Base-by-base conservation (phyloP, 2,113 vertebrate species). In the Morone saxatilis region DNA sequence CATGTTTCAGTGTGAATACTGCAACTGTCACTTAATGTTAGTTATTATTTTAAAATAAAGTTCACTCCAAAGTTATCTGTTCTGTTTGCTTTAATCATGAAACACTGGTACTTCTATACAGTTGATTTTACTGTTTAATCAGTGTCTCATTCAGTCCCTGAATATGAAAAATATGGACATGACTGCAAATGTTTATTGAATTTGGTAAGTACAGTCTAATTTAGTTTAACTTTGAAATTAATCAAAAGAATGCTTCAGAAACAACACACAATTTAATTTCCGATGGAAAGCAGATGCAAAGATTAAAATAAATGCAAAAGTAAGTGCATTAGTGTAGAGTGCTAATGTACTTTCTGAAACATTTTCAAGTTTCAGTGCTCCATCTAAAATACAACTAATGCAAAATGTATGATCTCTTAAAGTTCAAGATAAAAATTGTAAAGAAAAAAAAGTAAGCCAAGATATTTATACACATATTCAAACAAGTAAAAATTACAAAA, bases 271-370 rank as follows among this genome's bases (percentile, higher is more conserved):
- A 31, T 31, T 31, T 31, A 2, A 31, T 31, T 31, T 31, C 3
- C 31, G 43, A 67, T 67, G 10, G n/a, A 14, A n/a, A 67, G 40
- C 51, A 59, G 25, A 59, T 77, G 53, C 41, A 36, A 71, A 53
- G 40, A 71, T 17, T 45, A 10, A 9, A 67, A 47, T 4, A n/a
- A 62, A 57, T 25, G 20, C 38, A 5, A 63, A 43, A n/a, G 20
- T n/a, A 17, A 17, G 22, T 43, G 67, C 25, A 57, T 48, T 38
- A 54, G 36, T 51, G 56, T 6, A 56, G 38, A 38, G 48, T 20
- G 48, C 10, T 10, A 22, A 45, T 20, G 36, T 45, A 20, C 2
- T 11, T 16, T 53, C 17, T 67, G 14, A 69, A 48, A 48, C 17
- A 13, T 50, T 56, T 71, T 36, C 17, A 19, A 6, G 57, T 47